These are phyloP conservation scores for Leptopilina myrica DNA, from an alignment of 2,888 invertebrate genomes.

Conservation along the genomic window DNA sequence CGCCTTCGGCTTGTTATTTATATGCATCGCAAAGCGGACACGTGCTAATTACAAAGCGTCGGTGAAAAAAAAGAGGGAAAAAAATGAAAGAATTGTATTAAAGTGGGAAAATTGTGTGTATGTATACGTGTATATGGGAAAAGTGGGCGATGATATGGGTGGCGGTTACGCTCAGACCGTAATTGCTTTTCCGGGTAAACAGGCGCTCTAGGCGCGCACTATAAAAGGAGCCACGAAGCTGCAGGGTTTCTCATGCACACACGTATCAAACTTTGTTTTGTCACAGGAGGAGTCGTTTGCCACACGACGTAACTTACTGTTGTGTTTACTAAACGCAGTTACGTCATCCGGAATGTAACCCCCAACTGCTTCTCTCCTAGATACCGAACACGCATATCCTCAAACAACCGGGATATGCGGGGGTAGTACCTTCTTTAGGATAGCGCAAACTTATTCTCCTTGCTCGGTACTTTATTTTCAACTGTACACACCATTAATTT, in stretches of 20 bases:
- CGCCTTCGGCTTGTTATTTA: conserved; percentile 48
- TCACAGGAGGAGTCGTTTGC: conserved; percentile 68
- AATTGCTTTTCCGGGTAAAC: conserved; percentile 73
- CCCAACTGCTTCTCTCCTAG: conserved; percentile 47
- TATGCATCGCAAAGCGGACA: conserved; percentile 50
- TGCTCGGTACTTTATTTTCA: conserved; percentile 60
- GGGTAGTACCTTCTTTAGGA: neutral
- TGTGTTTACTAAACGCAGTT: conserved; percentile 74
- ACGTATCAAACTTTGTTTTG: conserved; percentile 72
- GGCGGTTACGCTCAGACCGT: conserved; percentile 51
- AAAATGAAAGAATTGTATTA: conserved; percentile 37
- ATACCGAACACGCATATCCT: conserved; percentile 38
- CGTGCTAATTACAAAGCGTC: conserved; percentile 50
- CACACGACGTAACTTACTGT: conserved; percentile 72
- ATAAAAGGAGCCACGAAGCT: conserved; percentile 45
- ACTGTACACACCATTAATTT: conserved; percentile 67
- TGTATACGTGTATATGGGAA: neutral
- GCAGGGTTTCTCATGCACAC: conserved; percentile 35
- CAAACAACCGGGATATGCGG: neutral
- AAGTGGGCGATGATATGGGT: conserved; percentile 38
- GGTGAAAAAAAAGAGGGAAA: neutral
- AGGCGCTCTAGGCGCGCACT: conserved; percentile 50
- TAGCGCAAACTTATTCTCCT: neutral
- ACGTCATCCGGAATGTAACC: conserved; percentile 51
- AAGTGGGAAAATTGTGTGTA: conserved; percentile 20